Conservation (phyloP, 2,888 invertebrate species). For the Trisateles emortualis region DNA sequence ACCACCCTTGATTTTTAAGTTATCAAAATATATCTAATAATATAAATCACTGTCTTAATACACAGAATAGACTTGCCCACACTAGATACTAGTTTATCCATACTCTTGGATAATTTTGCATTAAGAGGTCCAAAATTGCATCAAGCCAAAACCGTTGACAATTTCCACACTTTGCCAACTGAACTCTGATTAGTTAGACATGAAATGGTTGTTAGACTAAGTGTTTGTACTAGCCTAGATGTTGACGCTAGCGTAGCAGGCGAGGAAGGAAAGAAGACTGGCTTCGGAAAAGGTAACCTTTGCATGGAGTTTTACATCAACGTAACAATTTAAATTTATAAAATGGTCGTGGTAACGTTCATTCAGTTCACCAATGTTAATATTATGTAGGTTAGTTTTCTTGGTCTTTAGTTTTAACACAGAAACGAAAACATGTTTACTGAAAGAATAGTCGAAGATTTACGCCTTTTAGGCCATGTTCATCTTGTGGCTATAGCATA, state of each 20-base stretch:
- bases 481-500: too few relatives aligned
- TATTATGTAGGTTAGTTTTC: too few relatives aligned
- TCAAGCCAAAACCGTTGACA: slow-evolving; percentile 18
- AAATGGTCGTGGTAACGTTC: neutral
- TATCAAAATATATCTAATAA: too few relatives aligned
- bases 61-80: too few relatives aligned
- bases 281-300: slow-evolving; percentile 37
- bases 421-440: too few relatives aligned
- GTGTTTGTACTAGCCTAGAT: slow-evolving; percentile 61
- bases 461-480: too few relatives aligned
- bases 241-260: slow-evolving; percentile 69
- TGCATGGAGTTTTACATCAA: slow-evolving; percentile 25
- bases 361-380: neutral
- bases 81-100: too few relatives aligned
- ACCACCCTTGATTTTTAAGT: too few relatives aligned
- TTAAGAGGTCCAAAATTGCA: too few relatives aligned
- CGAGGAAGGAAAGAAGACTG: slow-evolving; percentile 72
- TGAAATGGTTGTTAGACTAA: slow-evolving; percentile 44
- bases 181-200: slow-evolving; percentile 34
- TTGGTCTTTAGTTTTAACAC: too few relatives aligned
- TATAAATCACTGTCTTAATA: too few relatives aligned
- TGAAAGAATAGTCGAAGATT: too few relatives aligned
- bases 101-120: neutral
- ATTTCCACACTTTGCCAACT: slow-evolving; percentile 13
- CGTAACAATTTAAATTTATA: slow-evolving; percentile 7